Evolutionary conservation across 2,113 vertebrate genomes (phyloP), one percentile per base, ranked within the genome.

Genomic region (Melanerpes aurifrons): DNA sequence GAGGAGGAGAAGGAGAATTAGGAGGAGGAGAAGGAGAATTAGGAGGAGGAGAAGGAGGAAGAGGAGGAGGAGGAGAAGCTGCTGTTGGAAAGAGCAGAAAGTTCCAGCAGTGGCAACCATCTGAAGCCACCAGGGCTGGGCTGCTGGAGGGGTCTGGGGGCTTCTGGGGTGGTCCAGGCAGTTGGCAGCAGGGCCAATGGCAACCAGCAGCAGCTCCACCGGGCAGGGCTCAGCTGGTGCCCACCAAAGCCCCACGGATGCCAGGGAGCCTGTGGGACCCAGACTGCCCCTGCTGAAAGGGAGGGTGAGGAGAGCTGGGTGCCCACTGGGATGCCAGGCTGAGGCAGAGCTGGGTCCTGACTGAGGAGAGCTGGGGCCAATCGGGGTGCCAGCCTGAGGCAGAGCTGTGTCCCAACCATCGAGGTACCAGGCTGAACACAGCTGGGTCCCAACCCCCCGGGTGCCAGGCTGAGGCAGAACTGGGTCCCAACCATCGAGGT

Each of bases 91-190:
- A 64, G 53, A 35, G 59, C 48, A 89, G 64, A 47, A n/a, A 57
- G 64, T 50, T 15, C 16, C 4, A 6, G 17, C 7, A 0, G 25
- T 47, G 54, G 40, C 14, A 2, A 6, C 31, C 32, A 6, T 43
- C 26, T 2, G 3, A 32, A 25, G 35, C 86, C 71, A 32, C 6
- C 2, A 48, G 25, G 72, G 35, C 50, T 26, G 12, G 58, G 48
- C 54, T 1, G 2, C 24, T 61, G 53, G 0, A 7, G 26, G 47
- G 17, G 15, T 8, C 18, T 37, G 35, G 35, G 35, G 35, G 35
- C 35, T 37, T 7, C 12, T 10, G 2, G 35, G 12, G 48, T n/a
- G n/a, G 29, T 11, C 35, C 8, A 3, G 58, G 35, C 47, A 35
- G 21, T 6, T 3, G 6, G 57, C 80, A 28, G 50, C 1, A 21